These are phyloP conservation scores for Holcopasites calliopsidis DNA, from an alignment of 1,140 invertebrate species.

Conservation along the genomic window DNA sequence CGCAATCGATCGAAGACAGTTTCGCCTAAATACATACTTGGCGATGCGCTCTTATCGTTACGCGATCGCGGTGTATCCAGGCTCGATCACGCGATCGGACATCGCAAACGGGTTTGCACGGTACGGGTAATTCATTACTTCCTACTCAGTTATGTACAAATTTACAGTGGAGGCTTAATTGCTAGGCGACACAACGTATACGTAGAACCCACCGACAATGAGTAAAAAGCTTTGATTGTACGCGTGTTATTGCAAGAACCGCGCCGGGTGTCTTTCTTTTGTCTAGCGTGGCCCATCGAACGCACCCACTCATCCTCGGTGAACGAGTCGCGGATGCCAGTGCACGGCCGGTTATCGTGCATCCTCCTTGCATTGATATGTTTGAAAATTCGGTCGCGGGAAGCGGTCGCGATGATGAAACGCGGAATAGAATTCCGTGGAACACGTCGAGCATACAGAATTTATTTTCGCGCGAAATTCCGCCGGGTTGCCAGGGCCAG, in stretches of 20 bases:
- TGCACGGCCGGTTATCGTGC: conserved; percentile 31
- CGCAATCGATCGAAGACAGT: conserved; percentile 36
- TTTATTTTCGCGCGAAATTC: conserved; percentile 11
- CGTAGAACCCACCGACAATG: conserved; percentile 39
- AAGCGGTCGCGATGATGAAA: conserved; percentile 27
- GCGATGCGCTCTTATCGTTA: conserved; percentile 18
- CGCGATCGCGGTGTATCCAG: conserved; percentile 29
- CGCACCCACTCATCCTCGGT: background rate
- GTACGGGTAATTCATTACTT: conserved; percentile 30
- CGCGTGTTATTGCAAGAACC: conserved; percentile 68
- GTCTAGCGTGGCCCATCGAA: conserved; percentile 9
- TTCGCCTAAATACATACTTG: conserved; percentile 20
- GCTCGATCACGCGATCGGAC: background rate
- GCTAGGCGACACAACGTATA: conserved; percentile 43
- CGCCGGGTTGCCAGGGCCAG: background rate
- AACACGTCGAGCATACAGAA: background rate
- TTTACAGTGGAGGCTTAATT: conserved; percentile 65
- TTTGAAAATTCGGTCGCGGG: conserved; percentile 71
- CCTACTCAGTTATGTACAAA: conserved; percentile 70
- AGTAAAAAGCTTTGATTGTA: conserved; percentile 69
- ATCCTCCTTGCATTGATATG: conserved; percentile 70
- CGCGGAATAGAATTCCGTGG: conserved; percentile 4
- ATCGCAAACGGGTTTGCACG: conserved; percentile 17
- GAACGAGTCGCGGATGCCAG: conserved; percentile 23
- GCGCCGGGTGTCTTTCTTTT: background rate